Conservation (phyloP, 2,797 vertebrate species). For the Pseudochromis fuscus region DNA sequence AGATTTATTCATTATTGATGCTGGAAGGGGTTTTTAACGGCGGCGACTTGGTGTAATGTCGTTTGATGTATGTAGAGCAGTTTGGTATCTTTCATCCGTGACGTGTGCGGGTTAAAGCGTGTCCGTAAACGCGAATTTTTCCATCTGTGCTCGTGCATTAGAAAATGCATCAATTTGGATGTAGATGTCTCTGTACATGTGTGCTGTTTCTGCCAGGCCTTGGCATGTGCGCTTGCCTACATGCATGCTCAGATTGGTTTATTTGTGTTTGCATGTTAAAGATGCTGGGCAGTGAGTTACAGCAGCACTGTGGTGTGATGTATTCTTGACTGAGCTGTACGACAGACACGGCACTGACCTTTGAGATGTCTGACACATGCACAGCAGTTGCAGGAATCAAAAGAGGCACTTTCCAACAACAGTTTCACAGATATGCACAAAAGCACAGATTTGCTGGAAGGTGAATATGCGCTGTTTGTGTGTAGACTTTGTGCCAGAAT, state of each 20-base stretch:
- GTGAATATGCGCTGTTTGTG: constrained; percentile 5
- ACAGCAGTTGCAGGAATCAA: constrained; percentile 41
- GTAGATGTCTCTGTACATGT: constrained; percentile 2
- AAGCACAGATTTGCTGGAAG: constrained; percentile 27
- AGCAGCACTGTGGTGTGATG: constrained; percentile 5
- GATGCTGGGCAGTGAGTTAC: constrained; percentile 16
- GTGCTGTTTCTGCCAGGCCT: background rate
- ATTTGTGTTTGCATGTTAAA: constrained; percentile 48
- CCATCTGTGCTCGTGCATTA: constrained; percentile 37
- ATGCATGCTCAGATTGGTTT: background rate
- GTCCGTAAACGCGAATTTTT: constrained; percentile 50
- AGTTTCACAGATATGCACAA: constrained; percentile 24
- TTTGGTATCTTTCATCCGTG: constrained; percentile 55
- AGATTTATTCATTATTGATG: constrained; percentile 73
- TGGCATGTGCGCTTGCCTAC: constrained; percentile 2
- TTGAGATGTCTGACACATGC: constrained; percentile 38
- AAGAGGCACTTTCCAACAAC: constrained; percentile 11
- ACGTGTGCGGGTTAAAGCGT: constrained; percentile 42
- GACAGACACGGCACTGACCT: constrained; percentile 45
- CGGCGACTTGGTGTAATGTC: constrained; percentile 48
- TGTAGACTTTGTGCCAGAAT: constrained; percentile 25
- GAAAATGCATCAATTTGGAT: constrained; percentile 10
- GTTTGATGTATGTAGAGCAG: constrained; percentile 62
- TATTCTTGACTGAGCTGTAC: constrained; percentile 36
- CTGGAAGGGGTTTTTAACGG: constrained; percentile 42